Conservation (phyloP, 2,797 vertebrate species). For the Lepus oiostolus region DNA sequence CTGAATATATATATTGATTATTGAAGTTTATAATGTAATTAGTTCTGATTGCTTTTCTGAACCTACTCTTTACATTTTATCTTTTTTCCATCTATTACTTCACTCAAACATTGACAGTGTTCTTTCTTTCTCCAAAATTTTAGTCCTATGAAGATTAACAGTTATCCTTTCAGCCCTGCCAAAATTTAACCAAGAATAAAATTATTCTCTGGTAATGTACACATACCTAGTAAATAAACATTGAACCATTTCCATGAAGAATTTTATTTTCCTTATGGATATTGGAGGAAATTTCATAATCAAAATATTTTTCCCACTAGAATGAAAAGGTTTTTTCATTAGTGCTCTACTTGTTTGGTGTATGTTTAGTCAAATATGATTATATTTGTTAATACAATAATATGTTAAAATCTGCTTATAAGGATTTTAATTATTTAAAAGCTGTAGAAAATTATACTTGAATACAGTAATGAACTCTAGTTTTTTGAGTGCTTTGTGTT, state of each 20-base stretch:
- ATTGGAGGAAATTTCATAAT: not conserved
- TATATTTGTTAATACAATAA: conserved; percentile 23
- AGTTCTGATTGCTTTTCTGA: conserved; percentile 35
- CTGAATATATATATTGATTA: conserved; percentile 46
- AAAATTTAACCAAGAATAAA: conserved; percentile 54
- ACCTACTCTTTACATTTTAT: not conserved
- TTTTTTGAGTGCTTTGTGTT: conserved; percentile 46
- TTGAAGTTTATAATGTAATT: conserved; percentile 31
- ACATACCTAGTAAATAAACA: conserved; percentile 33
- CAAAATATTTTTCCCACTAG: conserved; percentile 3
- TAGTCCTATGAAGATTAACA: not conserved
- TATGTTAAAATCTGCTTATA: not conserved
- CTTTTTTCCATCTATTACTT: conserved; percentile 4
- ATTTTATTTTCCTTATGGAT: conserved; percentile 12
- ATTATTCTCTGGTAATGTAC: conserved; percentile 26
- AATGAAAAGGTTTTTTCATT: not conserved
- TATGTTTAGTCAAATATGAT: not conserved
- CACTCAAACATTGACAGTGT: not conserved
- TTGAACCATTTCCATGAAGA: conserved; percentile 33
- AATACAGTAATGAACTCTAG: conserved; percentile 35
- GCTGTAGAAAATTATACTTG: not conserved
- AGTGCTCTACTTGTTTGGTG: no score
- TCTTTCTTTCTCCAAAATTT: conserved; percentile 36
- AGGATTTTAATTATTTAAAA: conserved; percentile 49
- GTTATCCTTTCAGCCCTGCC: conserved; percentile 14